These are phyloP conservation scores for Oceanodroma tethys DNA, from an alignment of 2,113 vertebrate species.

Conservation along the genomic window DNA sequence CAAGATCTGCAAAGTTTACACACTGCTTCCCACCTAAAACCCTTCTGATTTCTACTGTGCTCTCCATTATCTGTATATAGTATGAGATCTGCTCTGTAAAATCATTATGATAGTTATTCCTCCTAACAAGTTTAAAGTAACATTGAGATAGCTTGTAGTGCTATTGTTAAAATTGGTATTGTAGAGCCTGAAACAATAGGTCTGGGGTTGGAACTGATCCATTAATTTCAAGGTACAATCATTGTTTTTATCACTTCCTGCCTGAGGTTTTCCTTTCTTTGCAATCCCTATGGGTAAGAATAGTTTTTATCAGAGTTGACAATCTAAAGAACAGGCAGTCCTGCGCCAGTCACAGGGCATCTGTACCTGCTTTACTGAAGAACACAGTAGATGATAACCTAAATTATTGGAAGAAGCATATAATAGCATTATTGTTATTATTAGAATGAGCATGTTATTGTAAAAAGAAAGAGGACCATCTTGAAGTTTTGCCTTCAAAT, in stretches of 20 bases:
- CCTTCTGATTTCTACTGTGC: background rate
- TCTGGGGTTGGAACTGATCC: no score
- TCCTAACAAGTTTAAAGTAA: background rate
- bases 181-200: no score
- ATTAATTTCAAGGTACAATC: no score
- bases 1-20: background rate
- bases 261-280: background rate
- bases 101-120: background rate
- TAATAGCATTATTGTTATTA: background rate
- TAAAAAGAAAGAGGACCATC: background rate
- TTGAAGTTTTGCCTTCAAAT: background rate
- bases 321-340: background rate
- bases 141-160: background rate
- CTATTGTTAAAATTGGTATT: background rate
- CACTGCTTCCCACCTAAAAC: background rate
- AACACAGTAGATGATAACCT: background rate
- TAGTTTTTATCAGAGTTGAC: background rate
- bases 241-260: background rate
- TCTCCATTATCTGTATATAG: background rate
- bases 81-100: background rate
- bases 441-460: background rate
- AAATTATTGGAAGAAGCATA: background rate
- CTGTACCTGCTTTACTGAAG: background rate
- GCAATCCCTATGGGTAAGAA: background rate
- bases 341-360: background rate